These are phyloP conservation scores for Peromyscus leucopus DNA, from an alignment of 2,113 vertebrate genomes.

Conservation along the genomic window DNA sequence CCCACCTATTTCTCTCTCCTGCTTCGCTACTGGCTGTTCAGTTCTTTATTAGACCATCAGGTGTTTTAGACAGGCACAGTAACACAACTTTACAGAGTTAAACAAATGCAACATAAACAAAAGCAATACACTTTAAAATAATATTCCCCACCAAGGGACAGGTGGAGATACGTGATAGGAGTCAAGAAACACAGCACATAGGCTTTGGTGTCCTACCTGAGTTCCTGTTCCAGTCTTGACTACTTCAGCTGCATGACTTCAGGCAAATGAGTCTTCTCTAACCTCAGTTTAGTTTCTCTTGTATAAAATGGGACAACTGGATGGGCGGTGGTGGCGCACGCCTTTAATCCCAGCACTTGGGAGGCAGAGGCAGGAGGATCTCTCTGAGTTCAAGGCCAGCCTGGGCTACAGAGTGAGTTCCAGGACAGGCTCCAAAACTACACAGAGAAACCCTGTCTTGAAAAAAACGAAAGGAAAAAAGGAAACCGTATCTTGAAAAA, in stretches of 20 bases:
- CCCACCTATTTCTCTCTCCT: too few relatives aligned
- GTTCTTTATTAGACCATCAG: too few relatives aligned
- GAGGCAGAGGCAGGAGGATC: not conserved
- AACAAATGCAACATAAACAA: too few relatives aligned
- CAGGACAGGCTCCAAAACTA: not conserved
- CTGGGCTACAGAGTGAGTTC: not conserved
- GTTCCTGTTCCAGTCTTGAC: not conserved
- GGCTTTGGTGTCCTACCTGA: not conserved
- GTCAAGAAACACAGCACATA: not conserved
- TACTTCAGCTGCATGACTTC: not conserved
- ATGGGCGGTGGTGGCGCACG: not conserved
- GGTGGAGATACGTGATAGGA: not conserved
- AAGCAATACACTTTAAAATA: too few relatives aligned
- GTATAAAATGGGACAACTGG: not conserved
- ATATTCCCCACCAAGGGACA: not conserved
- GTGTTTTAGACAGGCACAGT: too few relatives aligned
- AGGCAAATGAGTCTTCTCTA: not conserved
- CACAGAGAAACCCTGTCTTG: not conserved
- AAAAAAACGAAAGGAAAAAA: too few relatives aligned
- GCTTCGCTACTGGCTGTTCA: too few relatives aligned
- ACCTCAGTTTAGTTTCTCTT: not conserved
- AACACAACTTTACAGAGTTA: too few relatives aligned
- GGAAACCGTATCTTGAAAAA: not conserved
- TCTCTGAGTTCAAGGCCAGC: not conserved
- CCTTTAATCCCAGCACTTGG: not conserved